These are phyloP conservation scores for Amblyjoppa proteus DNA, from an alignment of 2,888 invertebrate genomes.

Conservation along the genomic window DNA sequence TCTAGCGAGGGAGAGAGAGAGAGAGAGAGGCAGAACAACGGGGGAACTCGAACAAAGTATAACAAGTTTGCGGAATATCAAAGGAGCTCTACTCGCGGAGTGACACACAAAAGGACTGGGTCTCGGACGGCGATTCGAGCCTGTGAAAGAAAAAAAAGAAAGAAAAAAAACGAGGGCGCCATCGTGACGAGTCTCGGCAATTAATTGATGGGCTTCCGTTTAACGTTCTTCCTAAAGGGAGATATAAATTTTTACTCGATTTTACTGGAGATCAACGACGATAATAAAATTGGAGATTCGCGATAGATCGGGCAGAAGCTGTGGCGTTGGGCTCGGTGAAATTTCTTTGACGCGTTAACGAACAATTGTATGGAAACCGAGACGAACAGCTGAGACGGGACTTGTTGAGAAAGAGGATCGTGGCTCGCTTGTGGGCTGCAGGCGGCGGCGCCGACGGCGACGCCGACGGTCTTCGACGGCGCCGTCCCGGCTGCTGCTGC, in stretches of 20 bases:
- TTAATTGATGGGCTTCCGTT: slow-evolving; percentile 23
- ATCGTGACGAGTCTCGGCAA: neutral
- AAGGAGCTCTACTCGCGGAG: neutral
- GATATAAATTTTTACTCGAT: neutral
- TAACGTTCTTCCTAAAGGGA: slow-evolving; percentile 1
- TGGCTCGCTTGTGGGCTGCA: slow-evolving; percentile 39
- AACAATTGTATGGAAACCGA: slow-evolving; percentile 10
- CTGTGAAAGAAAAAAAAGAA: neutral
- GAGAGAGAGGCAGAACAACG: neutral
- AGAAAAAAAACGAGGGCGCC: neutral
- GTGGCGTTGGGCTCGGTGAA: neutral
- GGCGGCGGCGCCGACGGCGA: slow-evolving; percentile 71
- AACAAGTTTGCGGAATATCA: slow-evolving; percentile 9
- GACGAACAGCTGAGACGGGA: slow-evolving; percentile 52
- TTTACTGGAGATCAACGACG: neutral
- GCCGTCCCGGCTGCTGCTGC: slow-evolving; percentile 62
- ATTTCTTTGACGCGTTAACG: too few species aligned
- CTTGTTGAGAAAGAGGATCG: slow-evolving; percentile 27
- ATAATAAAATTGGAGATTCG: neutral
- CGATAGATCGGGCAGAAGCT: neutral
- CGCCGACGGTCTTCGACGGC: slow-evolving; percentile 65
- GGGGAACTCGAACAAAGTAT: neutral
- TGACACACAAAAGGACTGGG: neutral
- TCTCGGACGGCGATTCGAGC: slow-evolving; percentile 1
- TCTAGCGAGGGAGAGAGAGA: too few species aligned